A percentile compares a stretch with the other conserved stretches of the same genome.
phyloP scores from a whole-genome alignment of 2,797 vertebrate genomes.

The Melanotaenia maccullochi region DNA sequence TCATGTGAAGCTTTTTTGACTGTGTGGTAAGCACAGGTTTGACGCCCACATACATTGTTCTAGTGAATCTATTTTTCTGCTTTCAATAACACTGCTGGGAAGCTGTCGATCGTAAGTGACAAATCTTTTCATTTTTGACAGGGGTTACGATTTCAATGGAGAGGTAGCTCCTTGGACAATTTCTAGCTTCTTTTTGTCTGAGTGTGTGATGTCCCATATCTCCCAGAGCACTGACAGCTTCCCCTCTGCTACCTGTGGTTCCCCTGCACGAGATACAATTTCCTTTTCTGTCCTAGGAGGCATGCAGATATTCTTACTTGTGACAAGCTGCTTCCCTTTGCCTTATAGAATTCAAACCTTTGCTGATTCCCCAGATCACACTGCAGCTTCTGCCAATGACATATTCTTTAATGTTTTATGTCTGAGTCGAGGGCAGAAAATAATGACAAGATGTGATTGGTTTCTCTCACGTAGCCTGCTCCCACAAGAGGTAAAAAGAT shows the following conservation, averaged over 20 bases:
- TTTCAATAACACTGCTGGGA: slow-evolving; percentile 21
- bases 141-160: slow-evolving; percentile 48
- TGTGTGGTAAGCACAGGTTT: slow-evolving; percentile 36
- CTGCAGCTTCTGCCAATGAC: slow-evolving; percentile 55
- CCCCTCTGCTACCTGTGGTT: slow-evolving; percentile 64
- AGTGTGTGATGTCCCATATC: slow-evolving; percentile 34
- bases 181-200: slow-evolving; percentile 24
- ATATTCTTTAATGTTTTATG: slow-evolving; percentile 60
- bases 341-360: slow-evolving; percentile 65
- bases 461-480: slow-evolving; percentile 54
- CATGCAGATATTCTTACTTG: slow-evolving; percentile 60
- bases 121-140: slow-evolving; percentile 46
- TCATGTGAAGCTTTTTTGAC: slow-evolving; percentile 59
- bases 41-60: slow-evolving; percentile 54
- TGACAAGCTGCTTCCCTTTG: slow-evolving; percentile 67
- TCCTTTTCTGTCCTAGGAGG: slow-evolving; percentile 53
- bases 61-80: slow-evolving; percentile 39
- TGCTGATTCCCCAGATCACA: slow-evolving; percentile 67
- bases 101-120: slow-evolving; percentile 13
- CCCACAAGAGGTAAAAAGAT: slow-evolving; percentile 59
- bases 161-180: slow-evolving; percentile 31
- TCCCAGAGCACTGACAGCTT: slow-evolving; percentile 47
- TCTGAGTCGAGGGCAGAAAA: slow-evolving; percentile 49
- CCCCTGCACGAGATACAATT: slow-evolving; percentile 61
- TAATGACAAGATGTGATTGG: slow-evolving; percentile 64